Evolutionary conservation across 2,113 vertebrate species (phyloP), one percentile per base, ranked within the genome.

Genomic region (Bagarius yarrelli): DNA sequence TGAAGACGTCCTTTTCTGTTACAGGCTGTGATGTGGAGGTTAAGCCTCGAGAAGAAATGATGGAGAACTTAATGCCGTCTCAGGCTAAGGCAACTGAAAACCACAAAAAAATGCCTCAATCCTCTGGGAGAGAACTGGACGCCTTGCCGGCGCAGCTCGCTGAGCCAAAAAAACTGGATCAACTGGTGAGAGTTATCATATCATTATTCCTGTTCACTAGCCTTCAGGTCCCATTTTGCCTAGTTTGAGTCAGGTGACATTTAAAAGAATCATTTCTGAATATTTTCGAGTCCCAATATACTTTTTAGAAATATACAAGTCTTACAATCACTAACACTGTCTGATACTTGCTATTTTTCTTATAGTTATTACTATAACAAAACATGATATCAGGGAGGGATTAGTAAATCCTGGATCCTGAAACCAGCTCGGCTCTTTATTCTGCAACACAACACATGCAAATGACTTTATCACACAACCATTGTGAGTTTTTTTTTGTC

Each of bases 41-140:
- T 18, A 87, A 79, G 50, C 50, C 70, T 73, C 4, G 12, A 55
- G 70, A 55, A 59, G 83, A 82, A 73, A 59, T 73, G 75, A 36
- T 52, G 55, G 18, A 73, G 70, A 72, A 72, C 70, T 12, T 55
- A 32, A 81, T 60, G 70, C 85, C 57, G 1, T 70, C 80, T 52
- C 23, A 66, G 59, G 53, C 63, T 78, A 86, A 79, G 79, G 52
- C 61, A 77, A 84, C 5, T 64, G 75, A 57, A 50, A 86, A 89
- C 72, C n/a, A 52, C 59, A 82, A 77, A 73, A 84, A 85, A 23
- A n/a, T 70, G 74, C 76, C 63, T 61, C 87, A 85, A 76, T 85
- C 89, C 86, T 71, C 83, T 86, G 90, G 88, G 72, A 82, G 87
- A 80, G 81, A 89, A 83, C 67, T 78, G 80, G 85, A 88, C 69